Percentiles rank a stretch among this genome's conserved stretches.
Evolutionary conservation across 2,797 vertebrate species (phyloP).

Genomic region (Tauraco hartlaubi): DNA sequence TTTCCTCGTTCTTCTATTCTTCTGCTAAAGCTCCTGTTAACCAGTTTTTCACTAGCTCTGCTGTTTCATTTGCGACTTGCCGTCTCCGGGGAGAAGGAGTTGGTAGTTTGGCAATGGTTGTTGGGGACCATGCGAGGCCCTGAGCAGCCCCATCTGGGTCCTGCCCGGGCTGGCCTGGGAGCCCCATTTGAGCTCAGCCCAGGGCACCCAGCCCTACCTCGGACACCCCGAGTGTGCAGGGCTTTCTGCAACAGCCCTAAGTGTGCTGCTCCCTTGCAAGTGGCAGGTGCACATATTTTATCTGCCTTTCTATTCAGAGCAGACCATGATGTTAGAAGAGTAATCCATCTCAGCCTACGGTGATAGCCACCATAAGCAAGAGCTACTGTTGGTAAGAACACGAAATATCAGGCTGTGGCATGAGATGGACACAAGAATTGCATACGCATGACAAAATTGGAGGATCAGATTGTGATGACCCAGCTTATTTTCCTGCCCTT

Average conservation of each 20-base stretch:
- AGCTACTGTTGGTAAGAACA: not conserved
- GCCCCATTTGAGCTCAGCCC: not conserved
- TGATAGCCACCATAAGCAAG: not conserved
- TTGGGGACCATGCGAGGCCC: not conserved
- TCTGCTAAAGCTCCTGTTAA: slow-evolving; percentile 26
- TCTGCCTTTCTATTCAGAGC: not conserved
- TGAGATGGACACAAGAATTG: not conserved
- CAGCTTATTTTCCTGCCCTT: not conserved
- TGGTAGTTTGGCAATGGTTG: not conserved
- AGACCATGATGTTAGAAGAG: not conserved
- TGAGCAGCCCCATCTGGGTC: not conserved
- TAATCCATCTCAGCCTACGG: accelerated
- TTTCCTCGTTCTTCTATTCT: slow-evolving; percentile 37
- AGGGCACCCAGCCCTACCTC: not conserved
- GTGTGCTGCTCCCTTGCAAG: not conserved
- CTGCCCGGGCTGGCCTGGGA: accelerated
- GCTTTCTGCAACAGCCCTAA: accelerated
- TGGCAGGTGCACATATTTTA: accelerated
- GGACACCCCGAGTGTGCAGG: not conserved
- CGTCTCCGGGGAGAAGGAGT: not conserved
- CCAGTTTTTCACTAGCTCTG: slow-evolving; percentile 5
- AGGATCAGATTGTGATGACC: not conserved
- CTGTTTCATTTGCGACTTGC: not conserved
- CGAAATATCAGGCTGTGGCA: not conserved
- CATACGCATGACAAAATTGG: not conserved